These are phyloP conservation scores for Coptotermes formosanus DNA, from an alignment of 1,140 invertebrate genomes.

Conservation along the genomic window DNA sequence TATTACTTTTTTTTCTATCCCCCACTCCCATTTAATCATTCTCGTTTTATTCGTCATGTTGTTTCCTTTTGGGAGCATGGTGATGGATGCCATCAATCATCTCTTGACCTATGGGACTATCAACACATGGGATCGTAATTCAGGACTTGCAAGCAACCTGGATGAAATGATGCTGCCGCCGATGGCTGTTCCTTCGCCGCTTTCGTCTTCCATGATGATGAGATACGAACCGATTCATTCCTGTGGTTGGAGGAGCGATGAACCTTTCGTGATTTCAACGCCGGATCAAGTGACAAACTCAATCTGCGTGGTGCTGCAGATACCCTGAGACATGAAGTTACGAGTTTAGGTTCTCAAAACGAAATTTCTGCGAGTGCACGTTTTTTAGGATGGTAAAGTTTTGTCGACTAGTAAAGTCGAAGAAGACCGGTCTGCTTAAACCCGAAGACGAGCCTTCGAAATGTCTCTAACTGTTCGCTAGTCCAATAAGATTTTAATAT, in stretches of 20 bases:
- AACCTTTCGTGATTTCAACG: neutral
- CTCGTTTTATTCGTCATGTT: neutral
- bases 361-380: too few relatives aligned
- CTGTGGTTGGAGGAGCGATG: neutral
- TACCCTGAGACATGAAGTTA: too few relatives aligned
- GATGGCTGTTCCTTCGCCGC: neutral
- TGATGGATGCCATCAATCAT: conserved; percentile 18
- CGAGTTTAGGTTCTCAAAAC: too few relatives aligned
- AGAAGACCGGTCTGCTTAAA: too few relatives aligned
- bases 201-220: too few relatives aligned
- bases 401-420: too few relatives aligned
- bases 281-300: neutral
- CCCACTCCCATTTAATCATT: neutral
- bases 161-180: neutral
- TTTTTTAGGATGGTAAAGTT: too few relatives aligned
- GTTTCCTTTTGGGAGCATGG: neutral
- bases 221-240: too few relatives aligned
- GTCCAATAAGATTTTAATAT: too few relatives aligned
- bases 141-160: neutral
- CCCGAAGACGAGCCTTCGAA: too few relatives aligned
- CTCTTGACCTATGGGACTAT: conserved; percentile 1
- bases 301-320: neutral
- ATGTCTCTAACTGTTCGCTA: too few relatives aligned
- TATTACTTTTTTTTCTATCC: conserved; percentile 10
- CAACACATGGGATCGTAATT: neutral